These are phyloP conservation scores for Metridium senile DNA, from an alignment of 92 coral and sea anemone genomes.

Conservation along the genomic window DNA sequence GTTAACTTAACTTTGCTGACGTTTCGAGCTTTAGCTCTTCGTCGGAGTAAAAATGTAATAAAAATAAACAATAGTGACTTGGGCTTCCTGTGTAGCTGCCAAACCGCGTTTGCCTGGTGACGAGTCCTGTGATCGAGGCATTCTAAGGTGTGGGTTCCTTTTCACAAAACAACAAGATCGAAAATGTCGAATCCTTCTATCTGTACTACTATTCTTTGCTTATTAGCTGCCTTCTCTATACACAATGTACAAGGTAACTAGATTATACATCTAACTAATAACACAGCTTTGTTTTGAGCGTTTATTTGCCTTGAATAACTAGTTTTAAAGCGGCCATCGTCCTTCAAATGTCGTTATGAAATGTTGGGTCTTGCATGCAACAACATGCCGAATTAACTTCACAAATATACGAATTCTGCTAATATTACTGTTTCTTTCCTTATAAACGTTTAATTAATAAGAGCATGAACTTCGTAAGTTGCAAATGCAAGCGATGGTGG, in stretches of 20 bases:
- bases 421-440: neutral
- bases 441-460: neutral
- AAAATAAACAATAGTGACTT: too few species aligned
- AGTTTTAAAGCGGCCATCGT: neutral
- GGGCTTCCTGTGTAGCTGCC: constrained; percentile 1
- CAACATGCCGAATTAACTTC: constrained; percentile 11
- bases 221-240: constrained; percentile 5
- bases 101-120: constrained; percentile 5
- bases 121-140: constrained; percentile 14
- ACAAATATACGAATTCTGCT: neutral
- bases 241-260: constrained; percentile 15
- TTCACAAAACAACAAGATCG: constrained; percentile 29
- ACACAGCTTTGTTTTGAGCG: neutral
- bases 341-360: neutral
- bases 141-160: constrained; percentile 12
- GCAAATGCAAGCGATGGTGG: neutral
- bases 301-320: neutral
- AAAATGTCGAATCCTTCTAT: constrained; percentile 1
- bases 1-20: too few species aligned
- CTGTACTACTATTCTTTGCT: neutral
- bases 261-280: neutral
- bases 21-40: too few species aligned
- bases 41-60: too few species aligned
- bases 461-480: neutral
- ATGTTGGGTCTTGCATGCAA: neutral